These are phyloP conservation scores for Sycon ciliatum DNA, from an alignment of 37 sponge, comb jelly and placozoan species.

Conservation along the genomic window DNA sequence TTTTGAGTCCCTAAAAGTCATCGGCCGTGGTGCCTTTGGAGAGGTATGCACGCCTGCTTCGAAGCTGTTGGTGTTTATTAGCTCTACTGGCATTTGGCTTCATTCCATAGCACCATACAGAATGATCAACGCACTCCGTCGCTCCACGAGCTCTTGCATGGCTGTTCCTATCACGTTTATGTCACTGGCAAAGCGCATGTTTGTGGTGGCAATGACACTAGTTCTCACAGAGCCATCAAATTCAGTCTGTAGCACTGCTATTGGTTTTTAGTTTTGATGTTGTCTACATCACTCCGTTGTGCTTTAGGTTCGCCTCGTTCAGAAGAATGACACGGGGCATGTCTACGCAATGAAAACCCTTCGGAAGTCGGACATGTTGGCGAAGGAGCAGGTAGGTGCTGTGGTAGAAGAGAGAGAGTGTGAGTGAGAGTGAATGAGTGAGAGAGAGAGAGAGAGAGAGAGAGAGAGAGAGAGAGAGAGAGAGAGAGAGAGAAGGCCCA, in stretches of 20 bases:
- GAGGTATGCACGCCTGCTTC: conserved; percentile 48
- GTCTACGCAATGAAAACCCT: conserved; percentile 99
- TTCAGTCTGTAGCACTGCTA: background rate
- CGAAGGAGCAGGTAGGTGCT: conserved; percentile 78
- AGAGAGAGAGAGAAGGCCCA: no score
- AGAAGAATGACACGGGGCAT: conserved; percentile 95
- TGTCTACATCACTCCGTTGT: background rate
- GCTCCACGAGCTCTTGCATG: no score
- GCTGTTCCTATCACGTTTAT: no score
- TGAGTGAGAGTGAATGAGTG: no score
- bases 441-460: no score
- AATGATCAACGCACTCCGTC: no score
- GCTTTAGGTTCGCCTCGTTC: conserved; percentile 63
- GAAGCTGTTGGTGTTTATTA: background rate
- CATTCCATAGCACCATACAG: no score
- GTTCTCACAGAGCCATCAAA: background rate
- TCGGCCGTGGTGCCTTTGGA: conserved; percentile 96
- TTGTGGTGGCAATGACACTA: no score
- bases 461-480: no score
- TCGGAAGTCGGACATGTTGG: conserved; percentile 86
- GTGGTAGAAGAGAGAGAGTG: no score
- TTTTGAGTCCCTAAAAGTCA: conserved; percentile 89
- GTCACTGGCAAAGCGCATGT: no score
- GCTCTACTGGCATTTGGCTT: background rate
- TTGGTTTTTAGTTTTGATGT: background rate